Base-by-base conservation (phyloP, 2,888 invertebrate species). In the Idaea biselata region DNA sequence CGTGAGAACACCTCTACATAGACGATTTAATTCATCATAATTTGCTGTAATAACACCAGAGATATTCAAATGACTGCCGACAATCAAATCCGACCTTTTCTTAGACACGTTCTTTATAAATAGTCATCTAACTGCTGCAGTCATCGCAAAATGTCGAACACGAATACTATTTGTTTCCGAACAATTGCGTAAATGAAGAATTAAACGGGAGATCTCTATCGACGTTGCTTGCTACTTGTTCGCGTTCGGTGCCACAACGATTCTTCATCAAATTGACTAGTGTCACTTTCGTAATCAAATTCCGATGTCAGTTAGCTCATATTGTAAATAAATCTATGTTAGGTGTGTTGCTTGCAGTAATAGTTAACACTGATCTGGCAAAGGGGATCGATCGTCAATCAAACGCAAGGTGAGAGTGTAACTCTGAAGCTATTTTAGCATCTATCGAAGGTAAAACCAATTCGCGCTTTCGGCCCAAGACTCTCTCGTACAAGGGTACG, bases 381-480 rank as follows among this genome's bases (percentile, higher is more conserved):
- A 90, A 88, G 87, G 89, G 86, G 88, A 91, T 91, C 89, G 88
- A 91, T 91, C 91, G 90, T 92, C 91, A 91, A 92, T 92, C 91
- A 92, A 91, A 91, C 83, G 89, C 92, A 92, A 92, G 92, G 92
- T 89, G 88, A 92, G 88, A 91, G 91, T 89, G 84, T 87, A 86
- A 89, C 87, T 87, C 84, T 79, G 82, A 77, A 81, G 88, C 90
- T 91, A 92, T 92, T 92, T 92, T 91, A 89, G 89, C 89, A 87
- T 84, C 87, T 25, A 87, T 87, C 88, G 92, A 92, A 92, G 92
- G 92, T 90, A 92, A 92, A 87, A 90, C 85, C 87, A 88, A 91
- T 89, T 89, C 83, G 86, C 87, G 88, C 91, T 91, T 92, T 92
- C 91, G 81, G 88, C 84, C 88, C 87, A 87, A 89, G 83, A 88